Base-by-base conservation (phyloP, 37 sponge, comb jelly and placozoan genomes). In the Eunapius fragilis region DNA sequence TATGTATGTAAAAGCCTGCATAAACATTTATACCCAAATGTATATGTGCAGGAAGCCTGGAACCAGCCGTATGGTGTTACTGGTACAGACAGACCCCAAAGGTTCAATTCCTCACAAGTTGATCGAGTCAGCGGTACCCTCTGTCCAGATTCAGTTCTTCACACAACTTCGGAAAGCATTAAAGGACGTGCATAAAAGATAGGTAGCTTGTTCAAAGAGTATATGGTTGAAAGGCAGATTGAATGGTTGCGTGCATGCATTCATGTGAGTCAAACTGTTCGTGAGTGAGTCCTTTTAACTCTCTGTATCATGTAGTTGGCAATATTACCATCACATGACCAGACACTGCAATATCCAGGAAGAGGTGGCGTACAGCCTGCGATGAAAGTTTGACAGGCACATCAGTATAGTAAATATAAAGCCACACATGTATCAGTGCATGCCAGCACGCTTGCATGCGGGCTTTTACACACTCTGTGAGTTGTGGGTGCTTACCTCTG, bases 301-400 rank as follows among this genome's bases (percentile, higher is more conserved):
- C 77, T 84, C 2, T 25, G 27, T 23, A 68, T 0, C 73, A 89
- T 83, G 41, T 67, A 37, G 26, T 82, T 32, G 22, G 90, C 90
- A 67, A 92, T 31, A 27, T 91, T 84, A 4, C 72, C 58, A 50
- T 95, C 95, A 84, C 95, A 95, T 41, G 83, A 86, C 95, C 95
- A 95, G 68, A 95, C 95, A 89, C 95, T 95, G 79, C 89, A 91
- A 78, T 95, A 95, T 2, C 95, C 95, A 27, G 95, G 92, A 24
- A 95, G 49, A 25, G 87, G 17, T 11, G 95, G 95, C 1, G 95
- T 95, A 11, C 72, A 19, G 9, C 36, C 94, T 93, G 69, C n/a
- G 2, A 71, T 11, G 22, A 0, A 45, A 45, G 47, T 11, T 4
- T 9, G 7, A 45, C 9, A 45, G 47, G 4, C 9, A 45, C 4